A percentile compares a stretch with the other conserved stretches of the same genome.
These are phyloP conservation scores for Dryomyza anilis DNA, from an alignment of 2,888 invertebrate species.

Conservation along the genomic window DNA sequence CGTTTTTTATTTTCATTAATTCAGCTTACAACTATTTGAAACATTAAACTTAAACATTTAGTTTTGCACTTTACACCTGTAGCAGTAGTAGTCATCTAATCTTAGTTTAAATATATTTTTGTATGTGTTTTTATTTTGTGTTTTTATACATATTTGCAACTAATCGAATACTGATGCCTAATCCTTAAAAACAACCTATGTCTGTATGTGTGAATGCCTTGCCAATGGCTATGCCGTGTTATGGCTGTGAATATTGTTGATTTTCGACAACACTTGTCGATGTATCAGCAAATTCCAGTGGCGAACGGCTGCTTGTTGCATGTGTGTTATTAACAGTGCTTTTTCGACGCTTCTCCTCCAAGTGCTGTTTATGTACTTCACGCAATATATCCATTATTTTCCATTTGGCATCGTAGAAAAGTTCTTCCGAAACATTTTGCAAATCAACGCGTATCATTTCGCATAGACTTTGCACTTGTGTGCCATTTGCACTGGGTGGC, in stretches of 20 bases:
- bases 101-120: too few species aligned
- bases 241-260: slow-evolving; percentile 8
- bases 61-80: background rate
- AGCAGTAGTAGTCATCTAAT: too few species aligned
- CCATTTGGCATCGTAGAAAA: slow-evolving; percentile 50
- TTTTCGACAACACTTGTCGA: slow-evolving; percentile 3
- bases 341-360: slow-evolving; percentile 34
- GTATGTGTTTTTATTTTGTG: too few species aligned
- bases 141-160: slow-evolving; percentile 9
- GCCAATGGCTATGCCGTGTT: background rate
- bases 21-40: background rate
- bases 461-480: slow-evolving; percentile 44
- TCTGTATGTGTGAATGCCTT: too few species aligned
- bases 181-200: too few species aligned
- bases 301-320: background rate
- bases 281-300: slow-evolving; percentile 10
- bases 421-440: slow-evolving; percentile 39
- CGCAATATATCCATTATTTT: slow-evolving; percentile 46
- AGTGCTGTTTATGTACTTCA: slow-evolving; percentile 44
- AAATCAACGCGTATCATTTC: slow-evolving; percentile 46
- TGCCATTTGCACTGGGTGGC: slow-evolving; percentile 10
- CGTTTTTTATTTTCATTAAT: too few species aligned
- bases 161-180: slow-evolving; percentile 15
- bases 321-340: background rate
- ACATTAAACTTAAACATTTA: background rate